Evolutionary conservation across 2,113 vertebrate species (phyloP), one percentile per base, ranked within the genome.

Genomic region (Gorsachius goisagi): DNA sequence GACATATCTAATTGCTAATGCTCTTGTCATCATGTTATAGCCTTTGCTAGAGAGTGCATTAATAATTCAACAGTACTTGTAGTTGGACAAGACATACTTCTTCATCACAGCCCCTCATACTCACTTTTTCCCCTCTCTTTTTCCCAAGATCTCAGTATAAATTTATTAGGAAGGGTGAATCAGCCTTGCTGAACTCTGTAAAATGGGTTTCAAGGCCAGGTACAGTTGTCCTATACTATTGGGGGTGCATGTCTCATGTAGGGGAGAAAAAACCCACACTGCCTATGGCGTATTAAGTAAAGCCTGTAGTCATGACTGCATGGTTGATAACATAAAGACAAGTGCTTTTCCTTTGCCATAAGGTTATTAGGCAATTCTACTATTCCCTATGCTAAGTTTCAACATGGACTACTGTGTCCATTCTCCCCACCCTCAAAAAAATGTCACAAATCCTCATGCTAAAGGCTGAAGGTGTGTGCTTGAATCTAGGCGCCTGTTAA

Each of bases 191-290:
- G 68, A 59, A 59, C 20, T 85, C 50, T 37, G 7, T 23, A 35
- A 77, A 39, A 50, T 0, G 2, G 4, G 4, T 60, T 71, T 75
- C 44, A 72, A 82, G 55, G 66, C 32, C 3, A 16, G 26, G 21
- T 50, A 10, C 12, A 17, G 39, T 62, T 66, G 32, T 53, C 10
- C 28, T 73, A 11, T 62, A 20, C 19, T 39, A 0, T 17, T 45
- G 35, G 22, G 26, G 10, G 4, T 1, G 9, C 1, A 2, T 27
- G 9, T 68, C 11, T 90, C 58, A 17, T 2, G 9, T 0, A n/a
- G 7, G 9, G 33, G 28, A 78, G n/a, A 90, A 33, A 14, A 84
- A 89, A 93, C 35, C 11, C 21, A 4, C 7, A 14, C 8, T 33
- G 27, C 18, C 49, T 76, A 33, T 28, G 35, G 16, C 23, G 58